These are phyloP conservation scores for Tipula lateralis DNA, from an alignment of 2,888 invertebrate species.

Conservation along the genomic window DNA sequence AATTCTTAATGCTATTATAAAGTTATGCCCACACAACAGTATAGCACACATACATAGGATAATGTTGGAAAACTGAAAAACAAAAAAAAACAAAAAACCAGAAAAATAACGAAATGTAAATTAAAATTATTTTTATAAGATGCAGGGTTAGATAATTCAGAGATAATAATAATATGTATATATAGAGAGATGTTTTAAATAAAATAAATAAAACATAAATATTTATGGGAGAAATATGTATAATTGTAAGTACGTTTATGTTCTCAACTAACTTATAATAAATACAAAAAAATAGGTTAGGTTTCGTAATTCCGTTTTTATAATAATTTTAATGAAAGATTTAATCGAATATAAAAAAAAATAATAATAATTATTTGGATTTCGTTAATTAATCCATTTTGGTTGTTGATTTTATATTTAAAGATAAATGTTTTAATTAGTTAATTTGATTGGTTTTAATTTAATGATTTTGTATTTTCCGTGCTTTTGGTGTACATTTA, in stretches of 20 bases:
- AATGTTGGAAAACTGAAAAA: background rate
- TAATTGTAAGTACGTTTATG: background rate
- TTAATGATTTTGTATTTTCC: too few species aligned
- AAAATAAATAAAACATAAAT: background rate
- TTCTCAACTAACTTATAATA: background rate
- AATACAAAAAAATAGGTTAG: background rate
- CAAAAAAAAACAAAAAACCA: background rate
- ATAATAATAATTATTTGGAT: background rate
- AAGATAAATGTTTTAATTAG: background rate
- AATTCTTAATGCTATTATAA: background rate
- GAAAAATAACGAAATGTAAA: background rate
- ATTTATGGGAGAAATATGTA: background rate
- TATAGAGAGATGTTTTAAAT: background rate
- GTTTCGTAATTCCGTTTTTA: background rate
- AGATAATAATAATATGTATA: background rate
- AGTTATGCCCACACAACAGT: background rate
- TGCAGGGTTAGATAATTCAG: background rate
- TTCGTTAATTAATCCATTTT: background rate
- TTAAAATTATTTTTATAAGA: background rate
- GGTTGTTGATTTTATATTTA: background rate
- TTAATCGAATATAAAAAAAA: background rate
- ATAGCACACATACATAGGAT: background rate
- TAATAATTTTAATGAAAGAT: background rate
- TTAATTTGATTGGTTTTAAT: too few species aligned
- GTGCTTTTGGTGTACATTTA: too few species aligned